Conservation (phyloP, 2,113 vertebrate species). For the Macaca fascicularis region T2T-MFA8v1.1 NC_088393.1:53142501-53143000, state of each 20-base stretch:
- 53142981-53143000: neutral
- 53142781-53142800: neutral
- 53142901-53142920: accelerated
- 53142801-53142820: neutral
- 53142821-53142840: neutral
- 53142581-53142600: neutral
- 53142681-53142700: accelerated
- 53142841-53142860: neutral
- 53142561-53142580: neutral
- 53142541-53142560: neutral
- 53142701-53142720: neutral
- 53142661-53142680: neutral
- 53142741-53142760: neutral
- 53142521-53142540: accelerated
- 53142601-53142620: neutral
- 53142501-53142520: neutral
- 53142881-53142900: accelerated
- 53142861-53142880: neutral
- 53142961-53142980: neutral
- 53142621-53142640: neutral
- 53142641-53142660: accelerated
- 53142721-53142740: neutral
- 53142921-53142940: neutral
- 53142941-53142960: neutral
- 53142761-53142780: neutral